These are phyloP conservation scores for Cepaea hortensis DNA, from an alignment of 2,888 invertebrate species.

Conservation along the genomic window DNA sequence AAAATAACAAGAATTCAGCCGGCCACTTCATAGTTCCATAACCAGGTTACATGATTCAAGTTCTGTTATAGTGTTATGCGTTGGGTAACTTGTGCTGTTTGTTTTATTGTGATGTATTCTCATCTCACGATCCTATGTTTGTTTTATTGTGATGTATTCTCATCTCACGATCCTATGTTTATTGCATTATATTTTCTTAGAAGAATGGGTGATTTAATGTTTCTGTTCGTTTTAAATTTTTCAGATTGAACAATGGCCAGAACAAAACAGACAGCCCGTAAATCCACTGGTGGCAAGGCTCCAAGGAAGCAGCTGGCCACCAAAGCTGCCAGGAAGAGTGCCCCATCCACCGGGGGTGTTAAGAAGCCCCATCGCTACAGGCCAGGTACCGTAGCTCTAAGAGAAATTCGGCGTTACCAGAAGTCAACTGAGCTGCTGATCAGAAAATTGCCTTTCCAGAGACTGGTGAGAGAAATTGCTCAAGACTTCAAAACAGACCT, in stretches of 20 bases:
- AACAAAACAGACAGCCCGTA: slow-evolving; percentile 77
- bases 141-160: too few species aligned
- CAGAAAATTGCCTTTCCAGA: slow-evolving; percentile 72
- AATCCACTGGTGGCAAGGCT: slow-evolving; percentile 77
- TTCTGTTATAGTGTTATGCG: too few species aligned
- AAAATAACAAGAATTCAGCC: too few species aligned
- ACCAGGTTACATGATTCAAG: too few species aligned
- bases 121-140: too few species aligned
- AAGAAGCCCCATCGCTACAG: slow-evolving; percentile 77
- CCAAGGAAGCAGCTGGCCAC: slow-evolving; percentile 76
- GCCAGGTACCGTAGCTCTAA: slow-evolving; percentile 76
- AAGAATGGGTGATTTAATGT: too few species aligned
- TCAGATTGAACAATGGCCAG: slow-evolving; percentile 71
- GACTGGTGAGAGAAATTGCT: slow-evolving; percentile 74
- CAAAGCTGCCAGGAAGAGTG: slow-evolving; percentile 76
- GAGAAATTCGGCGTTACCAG: slow-evolving; percentile 77
- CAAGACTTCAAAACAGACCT: slow-evolving; percentile 77
- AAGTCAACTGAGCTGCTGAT: slow-evolving; percentile 74
- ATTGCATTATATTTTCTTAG: too few species aligned
- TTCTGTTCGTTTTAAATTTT: neutral
- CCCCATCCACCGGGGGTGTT: slow-evolving; percentile 76
- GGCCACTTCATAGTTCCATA: too few species aligned
- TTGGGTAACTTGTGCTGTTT: too few species aligned
- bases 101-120: too few species aligned
- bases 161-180: too few species aligned